Evolutionary conservation across 2,888 invertebrate genomes (phyloP).

Genomic region (Pristionchus fissidentatus): DNA sequence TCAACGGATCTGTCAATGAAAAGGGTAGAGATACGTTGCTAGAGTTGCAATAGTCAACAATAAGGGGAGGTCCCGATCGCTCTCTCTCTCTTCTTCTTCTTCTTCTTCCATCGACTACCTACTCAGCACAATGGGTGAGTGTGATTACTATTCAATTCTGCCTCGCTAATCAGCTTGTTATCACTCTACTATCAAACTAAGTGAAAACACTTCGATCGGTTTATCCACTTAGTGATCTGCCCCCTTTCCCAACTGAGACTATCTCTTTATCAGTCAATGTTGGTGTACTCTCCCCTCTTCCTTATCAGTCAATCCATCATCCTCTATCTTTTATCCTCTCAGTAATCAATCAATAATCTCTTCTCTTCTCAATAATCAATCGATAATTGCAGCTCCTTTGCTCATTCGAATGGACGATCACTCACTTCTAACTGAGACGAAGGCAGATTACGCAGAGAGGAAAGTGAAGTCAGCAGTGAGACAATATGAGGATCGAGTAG

Average conservation of each 20-base stretch:
- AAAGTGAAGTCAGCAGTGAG: conserved; percentile 28
- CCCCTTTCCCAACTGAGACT: no score
- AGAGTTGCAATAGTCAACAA: no score
- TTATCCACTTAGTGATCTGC: no score
- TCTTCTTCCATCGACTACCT: background rate
- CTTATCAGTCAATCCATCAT: no score
- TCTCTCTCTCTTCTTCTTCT: background rate
- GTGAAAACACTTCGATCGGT: no score
- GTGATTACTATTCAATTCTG: background rate
- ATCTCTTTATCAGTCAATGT: no score
- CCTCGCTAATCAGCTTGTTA: background rate
- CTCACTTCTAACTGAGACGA: background rate
- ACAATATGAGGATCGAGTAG: background rate
- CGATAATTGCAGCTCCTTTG: conserved; percentile 38
- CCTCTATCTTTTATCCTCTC: no score
- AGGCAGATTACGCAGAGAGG: conserved; percentile 16
- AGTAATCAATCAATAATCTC: no score
- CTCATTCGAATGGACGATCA: background rate
- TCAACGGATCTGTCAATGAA: background rate
- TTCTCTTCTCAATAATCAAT: no score
- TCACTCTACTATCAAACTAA: no score
- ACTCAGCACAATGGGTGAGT: background rate
- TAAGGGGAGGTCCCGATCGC: no score
- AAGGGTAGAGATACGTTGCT: background rate
- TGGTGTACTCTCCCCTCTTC: no score